Percentiles rank a stretch among this genome's conserved stretches.
phyloP scores from a whole-genome alignment of 2,113 vertebrate species.

The Toxostoma redivivum region DNA sequence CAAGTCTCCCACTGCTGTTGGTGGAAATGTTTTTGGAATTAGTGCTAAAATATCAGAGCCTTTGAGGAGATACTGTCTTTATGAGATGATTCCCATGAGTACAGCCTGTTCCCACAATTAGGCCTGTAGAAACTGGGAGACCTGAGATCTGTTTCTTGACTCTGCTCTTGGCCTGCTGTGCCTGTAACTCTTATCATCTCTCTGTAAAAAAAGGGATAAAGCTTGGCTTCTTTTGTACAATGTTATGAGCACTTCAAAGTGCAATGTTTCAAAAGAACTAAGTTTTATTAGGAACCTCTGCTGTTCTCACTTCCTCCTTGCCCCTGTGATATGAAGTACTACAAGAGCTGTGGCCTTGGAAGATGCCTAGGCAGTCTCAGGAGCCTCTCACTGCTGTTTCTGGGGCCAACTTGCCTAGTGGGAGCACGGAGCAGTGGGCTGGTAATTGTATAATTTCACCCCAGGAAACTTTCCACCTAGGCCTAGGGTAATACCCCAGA shows the following conservation, averaged over 20 bases:
- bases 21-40: neutral
- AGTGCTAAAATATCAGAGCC: neutral
- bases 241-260: neutral
- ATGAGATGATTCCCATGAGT: neutral
- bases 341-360: neutral
- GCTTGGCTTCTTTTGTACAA: neutral
- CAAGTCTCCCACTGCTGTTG: neutral
- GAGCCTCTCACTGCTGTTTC: neutral
- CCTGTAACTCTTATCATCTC: neutral
- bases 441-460: neutral
- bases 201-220: neutral
- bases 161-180: neutral
- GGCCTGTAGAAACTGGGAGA: neutral
- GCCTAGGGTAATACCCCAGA: neutral
- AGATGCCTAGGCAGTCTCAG: neutral
- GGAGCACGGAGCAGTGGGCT: neutral
- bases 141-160: neutral
- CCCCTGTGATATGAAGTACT: neutral
- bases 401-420: neutral
- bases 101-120: neutral
- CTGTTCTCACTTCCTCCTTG: neutral
- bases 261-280: neutral
- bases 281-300: conserved; percentile 3
- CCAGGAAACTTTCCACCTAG: neutral
- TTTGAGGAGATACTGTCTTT: neutral